A percentile compares a stretch with the other conserved stretches of the same genome.
Conservation (phyloP, 2,888 invertebrate genomes). For the Galerucella nymphaeae region DNA sequence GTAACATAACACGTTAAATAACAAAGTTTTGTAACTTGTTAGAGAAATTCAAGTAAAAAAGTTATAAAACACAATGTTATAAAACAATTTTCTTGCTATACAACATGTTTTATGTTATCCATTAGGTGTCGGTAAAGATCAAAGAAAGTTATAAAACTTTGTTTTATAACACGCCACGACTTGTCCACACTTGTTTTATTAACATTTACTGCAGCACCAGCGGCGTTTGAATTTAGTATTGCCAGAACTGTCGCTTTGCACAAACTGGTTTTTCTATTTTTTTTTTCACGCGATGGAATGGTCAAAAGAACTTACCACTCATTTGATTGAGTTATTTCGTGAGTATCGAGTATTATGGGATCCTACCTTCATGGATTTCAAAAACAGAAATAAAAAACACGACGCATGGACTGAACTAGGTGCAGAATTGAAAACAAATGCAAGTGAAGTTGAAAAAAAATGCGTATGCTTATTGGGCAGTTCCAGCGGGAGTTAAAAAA, state of each 20-base stretch:
- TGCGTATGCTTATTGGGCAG: conserved; percentile 14
- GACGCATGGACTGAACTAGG: conserved; percentile 29
- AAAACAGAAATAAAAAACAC: conserved; percentile 38
- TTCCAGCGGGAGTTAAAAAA: conserved; percentile 27
- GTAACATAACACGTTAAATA: conserved; percentile 27
- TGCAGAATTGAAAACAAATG: conserved; percentile 34
- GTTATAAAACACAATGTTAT: too few relatives aligned
- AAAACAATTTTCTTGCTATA: too few relatives aligned
- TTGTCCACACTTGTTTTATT: conserved; percentile 12
- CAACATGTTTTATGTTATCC: too few relatives aligned
- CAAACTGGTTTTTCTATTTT: neutral
- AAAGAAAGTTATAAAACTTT: too few relatives aligned
- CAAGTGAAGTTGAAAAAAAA: conserved; percentile 35
- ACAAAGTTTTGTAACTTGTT: conserved; percentile 11
- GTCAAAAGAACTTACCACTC: conserved; percentile 22
- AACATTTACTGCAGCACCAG: conserved; percentile 22
- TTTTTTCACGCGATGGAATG: conserved; percentile 18
- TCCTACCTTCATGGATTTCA: conserved; percentile 33
- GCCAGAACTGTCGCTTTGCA: neutral
- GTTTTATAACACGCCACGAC: too few relatives aligned
- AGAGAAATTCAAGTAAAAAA: too few relatives aligned
- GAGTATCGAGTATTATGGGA: conserved; percentile 35
- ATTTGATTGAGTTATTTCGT: conserved; percentile 37
- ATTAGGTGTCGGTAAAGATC: too few relatives aligned
- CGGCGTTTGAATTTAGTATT: conserved; percentile 23